These are phyloP conservation scores for Varanus salvator DNA, from an alignment of 2,113 vertebrate species.

Conservation along the genomic window DNA sequence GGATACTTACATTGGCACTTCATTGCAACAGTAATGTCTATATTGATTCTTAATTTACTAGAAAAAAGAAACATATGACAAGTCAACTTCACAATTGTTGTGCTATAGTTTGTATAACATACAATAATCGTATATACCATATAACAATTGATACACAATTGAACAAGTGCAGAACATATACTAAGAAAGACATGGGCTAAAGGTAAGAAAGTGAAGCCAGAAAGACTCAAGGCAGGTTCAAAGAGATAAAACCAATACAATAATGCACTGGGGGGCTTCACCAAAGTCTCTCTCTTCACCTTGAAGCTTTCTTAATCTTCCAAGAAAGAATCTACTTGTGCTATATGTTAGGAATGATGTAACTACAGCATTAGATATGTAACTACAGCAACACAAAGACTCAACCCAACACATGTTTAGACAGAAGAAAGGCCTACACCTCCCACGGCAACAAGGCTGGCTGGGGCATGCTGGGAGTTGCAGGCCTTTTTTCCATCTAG, in stretches of 20 bases:
- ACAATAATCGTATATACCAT: background rate
- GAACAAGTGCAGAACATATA: background rate
- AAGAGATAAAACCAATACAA: background rate
- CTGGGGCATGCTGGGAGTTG: too few relatives aligned
- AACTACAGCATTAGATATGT: background rate
- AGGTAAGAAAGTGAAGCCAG: background rate
- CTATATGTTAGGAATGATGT: background rate
- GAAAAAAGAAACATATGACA: slow-evolving; percentile 48
- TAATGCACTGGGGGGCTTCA: background rate
- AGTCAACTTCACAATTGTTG: slow-evolving; percentile 3
- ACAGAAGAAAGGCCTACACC: too few relatives aligned
- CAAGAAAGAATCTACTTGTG: background rate
- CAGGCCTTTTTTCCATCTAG: too few relatives aligned
- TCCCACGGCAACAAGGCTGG: background rate
- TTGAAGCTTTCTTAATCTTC: background rate
- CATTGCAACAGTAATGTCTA: slow-evolving; percentile 99
- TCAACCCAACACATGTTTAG: too few relatives aligned
- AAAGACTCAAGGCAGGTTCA: background rate
- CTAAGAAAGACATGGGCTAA: background rate
- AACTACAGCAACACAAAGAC: too few relatives aligned
- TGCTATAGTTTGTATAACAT: fast-evolving
- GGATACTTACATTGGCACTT: slow-evolving; percentile 95
- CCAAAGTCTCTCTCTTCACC: background rate
- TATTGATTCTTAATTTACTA: slow-evolving; percentile 96
- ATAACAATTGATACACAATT: background rate